Base-by-base conservation (phyloP, 1,140 invertebrate genomes). In the Rhyacophila brunnea region DNA sequence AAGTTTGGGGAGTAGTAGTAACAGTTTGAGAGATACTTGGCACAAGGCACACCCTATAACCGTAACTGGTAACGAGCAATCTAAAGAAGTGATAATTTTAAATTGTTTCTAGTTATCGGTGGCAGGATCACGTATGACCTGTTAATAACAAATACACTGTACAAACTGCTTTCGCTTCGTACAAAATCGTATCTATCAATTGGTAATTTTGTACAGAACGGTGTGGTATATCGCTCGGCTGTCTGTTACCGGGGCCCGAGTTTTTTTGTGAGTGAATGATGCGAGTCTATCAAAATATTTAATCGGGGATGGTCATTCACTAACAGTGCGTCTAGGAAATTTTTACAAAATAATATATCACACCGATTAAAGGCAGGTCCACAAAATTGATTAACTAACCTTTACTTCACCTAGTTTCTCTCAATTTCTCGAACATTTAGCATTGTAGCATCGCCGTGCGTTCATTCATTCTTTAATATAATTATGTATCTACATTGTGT, bases 81-180 rank as follows among this genome's bases (percentile, higher is more conserved):
- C 54, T 36, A 13, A 19, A 40, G n/a, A 10, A 18, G 53, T 46
- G 55, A 58, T 58, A 58, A 63, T 59, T 63, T 63, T 54, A 63
- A 63, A 63, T 63, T 56, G 61, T 63, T 63, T 63, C 61, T 49
- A 35, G 44, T 28, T 63, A 63, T 63, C 61, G 36, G 18, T 23
- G 47, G 38, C 32, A 45, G 50, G 15, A 50, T 53, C 56, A 42
- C 47, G 2, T 42, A 28, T 28, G 23, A 35, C 23, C 17, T 47
- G 38, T 49, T 46, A 49, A 43, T 44, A 28, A 28, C 9, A 28
- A 28, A 28, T 28, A 28, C 23, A 47, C 34, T 45, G 36, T 17
- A 58, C 43, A n/a, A 43, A 59, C 54, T 28, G 23, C 23, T 62
- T 58, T 62, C 60, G 56, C 45, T 57, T 59, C 17, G 48, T 57